Percentiles rank a stretch among this genome's conserved stretches.
phyloP scores from a whole-genome alignment of 2,113 vertebrate species.

The Chauna torquata region DNA sequence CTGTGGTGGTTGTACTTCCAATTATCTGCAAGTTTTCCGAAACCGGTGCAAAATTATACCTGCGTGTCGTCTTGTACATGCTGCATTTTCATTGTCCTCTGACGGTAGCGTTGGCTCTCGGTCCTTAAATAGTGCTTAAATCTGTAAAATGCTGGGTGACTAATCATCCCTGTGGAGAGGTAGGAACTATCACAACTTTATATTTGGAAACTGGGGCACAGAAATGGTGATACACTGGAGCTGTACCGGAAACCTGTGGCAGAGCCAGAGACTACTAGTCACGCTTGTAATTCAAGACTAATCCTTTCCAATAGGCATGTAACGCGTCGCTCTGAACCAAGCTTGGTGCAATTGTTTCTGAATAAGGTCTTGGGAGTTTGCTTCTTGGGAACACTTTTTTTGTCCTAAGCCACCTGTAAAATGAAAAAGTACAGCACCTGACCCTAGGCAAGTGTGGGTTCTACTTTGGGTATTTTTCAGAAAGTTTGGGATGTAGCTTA shows the following conservation, averaged over 20 bases:
- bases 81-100: not conserved
- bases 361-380: not conserved
- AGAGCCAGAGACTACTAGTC: not conserved
- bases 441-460: not conserved
- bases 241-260: slow-evolving; percentile 12
- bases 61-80: not conserved
- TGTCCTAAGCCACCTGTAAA: not conserved
- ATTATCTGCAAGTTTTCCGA: not conserved
- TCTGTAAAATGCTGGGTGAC: slow-evolving; percentile 2
- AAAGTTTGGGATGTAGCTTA: not conserved
- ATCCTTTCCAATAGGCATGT: not conserved
- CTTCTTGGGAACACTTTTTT: not conserved
- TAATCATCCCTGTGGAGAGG: not conserved
- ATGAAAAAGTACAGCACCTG: not conserved
- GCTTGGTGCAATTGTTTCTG: not conserved
- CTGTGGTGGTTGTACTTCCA: not conserved
- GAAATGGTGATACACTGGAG: not conserved
- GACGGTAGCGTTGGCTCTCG: not conserved
- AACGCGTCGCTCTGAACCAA: not conserved
- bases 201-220: slow-evolving; percentile 55
- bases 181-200: not conserved
- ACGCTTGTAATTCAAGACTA: not conserved
- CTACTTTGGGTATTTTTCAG: not conserved
- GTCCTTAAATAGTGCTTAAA: not conserved
- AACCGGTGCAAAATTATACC: not conserved